phyloP scores from a whole-genome alignment of 2,888 invertebrate species.

The Eupithecia dodoneata region DNA sequence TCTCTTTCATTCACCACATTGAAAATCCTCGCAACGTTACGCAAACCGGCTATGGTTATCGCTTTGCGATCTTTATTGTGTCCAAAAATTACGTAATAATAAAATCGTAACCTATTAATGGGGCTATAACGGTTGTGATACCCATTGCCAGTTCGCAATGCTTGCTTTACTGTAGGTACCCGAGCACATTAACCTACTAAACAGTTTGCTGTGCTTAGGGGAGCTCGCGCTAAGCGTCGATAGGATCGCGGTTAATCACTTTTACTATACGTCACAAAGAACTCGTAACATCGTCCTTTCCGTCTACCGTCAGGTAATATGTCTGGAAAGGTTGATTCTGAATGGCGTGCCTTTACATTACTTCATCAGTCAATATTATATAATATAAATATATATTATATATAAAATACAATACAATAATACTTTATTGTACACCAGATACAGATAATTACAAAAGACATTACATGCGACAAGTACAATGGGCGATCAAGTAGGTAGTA shows the following conservation, averaged over 20 bases:
- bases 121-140: constrained; percentile 6
- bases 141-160: constrained; percentile 4
- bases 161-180: constrained; percentile 6
- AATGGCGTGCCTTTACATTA: not conserved
- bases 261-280: not conserved
- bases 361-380: not conserved
- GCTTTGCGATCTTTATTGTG: constrained; percentile 5
- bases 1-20: constrained; percentile 2
- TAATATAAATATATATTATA: no score
- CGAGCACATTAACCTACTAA: constrained; percentile 31
- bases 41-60: constrained; percentile 10
- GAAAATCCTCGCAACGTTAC: not conserved
- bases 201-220: constrained; percentile 22
- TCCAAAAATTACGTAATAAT: constrained; percentile 13
- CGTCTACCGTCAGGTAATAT: not conserved
- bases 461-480: no score
- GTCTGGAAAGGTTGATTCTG: not conserved
- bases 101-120: constrained; percentile 11
- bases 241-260: constrained; percentile 25
- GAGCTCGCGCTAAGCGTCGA: constrained; percentile 32
- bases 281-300: not conserved
- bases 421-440: no score
- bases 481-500: not conserved
- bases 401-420: no score
- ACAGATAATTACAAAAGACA: no score